Evolutionary conservation across 2,888 invertebrate genomes (phyloP).

Genomic region (Synanthedon formicaeformis): DNA sequence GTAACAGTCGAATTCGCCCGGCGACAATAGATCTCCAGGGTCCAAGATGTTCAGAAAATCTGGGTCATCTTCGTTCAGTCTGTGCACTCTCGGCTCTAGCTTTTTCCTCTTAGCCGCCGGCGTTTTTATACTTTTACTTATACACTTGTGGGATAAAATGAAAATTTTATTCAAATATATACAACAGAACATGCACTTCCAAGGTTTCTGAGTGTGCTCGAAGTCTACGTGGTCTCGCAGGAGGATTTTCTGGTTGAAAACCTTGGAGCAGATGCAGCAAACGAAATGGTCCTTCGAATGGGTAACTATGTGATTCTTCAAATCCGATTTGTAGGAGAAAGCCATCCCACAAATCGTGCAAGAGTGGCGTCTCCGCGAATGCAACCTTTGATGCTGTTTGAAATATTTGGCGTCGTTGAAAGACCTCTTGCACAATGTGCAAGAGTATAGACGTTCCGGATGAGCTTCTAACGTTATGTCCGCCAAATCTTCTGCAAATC

Average conservation of each 20-base stretch:
- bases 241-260: background rate
- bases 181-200: background rate
- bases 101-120: background rate
- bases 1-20: background rate
- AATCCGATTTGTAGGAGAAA: slow-evolving; percentile 54
- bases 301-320: slow-evolving; percentile 54
- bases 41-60: background rate
- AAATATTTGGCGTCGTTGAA: background rate
- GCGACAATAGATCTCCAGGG: background rate
- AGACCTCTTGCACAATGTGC: background rate
- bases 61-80: background rate
- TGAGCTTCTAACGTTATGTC: background rate
- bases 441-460: background rate
- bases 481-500: no score
- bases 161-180: background rate
- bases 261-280: background rate
- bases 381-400: background rate
- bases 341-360: slow-evolving; percentile 53
- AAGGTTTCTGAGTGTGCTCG: background rate
- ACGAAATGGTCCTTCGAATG: slow-evolving; percentile 35
- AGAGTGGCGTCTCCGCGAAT: slow-evolving; percentile 21
- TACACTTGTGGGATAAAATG: background rate
- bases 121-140: background rate
- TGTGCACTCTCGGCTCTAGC: background rate
- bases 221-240: background rate